Base-by-base conservation (phyloP, 2,113 vertebrate species). In the Eurypyga helias region DNA sequence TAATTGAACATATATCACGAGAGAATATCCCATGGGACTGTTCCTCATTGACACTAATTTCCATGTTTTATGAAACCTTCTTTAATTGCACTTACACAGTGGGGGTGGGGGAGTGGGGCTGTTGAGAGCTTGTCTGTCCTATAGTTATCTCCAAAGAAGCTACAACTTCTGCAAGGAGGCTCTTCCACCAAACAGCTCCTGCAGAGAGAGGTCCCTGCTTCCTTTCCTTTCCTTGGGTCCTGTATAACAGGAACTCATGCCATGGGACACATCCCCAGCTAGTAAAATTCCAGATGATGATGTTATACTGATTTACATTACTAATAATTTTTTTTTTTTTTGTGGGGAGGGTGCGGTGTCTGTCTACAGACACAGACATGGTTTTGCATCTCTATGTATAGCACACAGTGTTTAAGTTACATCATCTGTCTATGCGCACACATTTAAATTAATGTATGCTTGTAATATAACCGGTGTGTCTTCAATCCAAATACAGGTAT, bases 281-380 rank as follows among this genome's bases (percentile, higher is more conserved):
- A 36, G 3, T 46, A 43, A 79, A 85, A 72, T 0, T 33, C 21
- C 60, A 90, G 38, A 7, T 77, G 31, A 77, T 46, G 25, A 38
- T 16, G 72, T 41, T 36, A 24, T 16, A 21, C 26, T 67, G 18
- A 55, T 82, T 61, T 87, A 41, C 14, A 57, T 11, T 38, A 24
- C 9, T n/a, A 52, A 71, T 55, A 66, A 60, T 5, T 58, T 52
- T 3, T 12, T 33, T 33, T 46, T 31, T 19, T 83, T 34, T 77
- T 60, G 57, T 8, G 2, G 1, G 1, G 3, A 4, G 10, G 3
- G 17, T 24, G 4, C 0, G 4, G 10, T 13, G 20, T 54, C 33
- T 84, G 9, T 19, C 18, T 61, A 31, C 7, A 57, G 45, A 19
- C 23, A 34, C 13, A 54, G 34, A n/a, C 21, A 9, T 20, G 21